Base-by-base conservation (phyloP, 2,888 invertebrate genomes). In the Pristionchus mayeri region DNA sequence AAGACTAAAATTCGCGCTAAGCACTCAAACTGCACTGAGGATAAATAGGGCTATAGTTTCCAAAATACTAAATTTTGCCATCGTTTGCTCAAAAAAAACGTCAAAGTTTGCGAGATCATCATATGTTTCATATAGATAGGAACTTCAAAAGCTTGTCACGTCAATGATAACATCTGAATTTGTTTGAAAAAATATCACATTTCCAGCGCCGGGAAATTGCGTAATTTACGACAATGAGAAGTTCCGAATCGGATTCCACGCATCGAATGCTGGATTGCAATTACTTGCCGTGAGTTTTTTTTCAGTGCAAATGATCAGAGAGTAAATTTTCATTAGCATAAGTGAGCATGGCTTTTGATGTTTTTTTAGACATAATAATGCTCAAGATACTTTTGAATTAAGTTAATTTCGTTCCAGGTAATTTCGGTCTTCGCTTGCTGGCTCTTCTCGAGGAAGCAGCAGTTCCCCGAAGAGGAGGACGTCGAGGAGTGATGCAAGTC, bases 151-250 rank as follows among this genome's bases (percentile, higher is more conserved):
- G 9, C n/a, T 37, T n/a, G n/a, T n/a, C n/a, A n/a, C n/a, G n/a
- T n/a, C n/a, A n/a, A n/a, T 13, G n/a, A 18, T 3, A 40, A 75
- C 13, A 21, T 9, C 13, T 4, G 1, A 24, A 52, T 9, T 34
- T 37, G 30, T 54, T 24, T 37, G 21, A 52, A 11, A 18, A 48
- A 18, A 48, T 78, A 40, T 71, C 30, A 27, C 13, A 71, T 34
- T 57, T 87, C 82, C 85, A 88, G 88, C 89, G 34, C 86, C 57
- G 3, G 91, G 91, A 67, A 91, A 90, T 67, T 91, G 91, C 67
- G 89, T 90, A 0, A 60, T 91, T 13, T 91, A 91, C 83, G 89
- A 91, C 87, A 90, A 90, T 52, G 80, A 86, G 40, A 84, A 85
- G n/a, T 88, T 91, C 86, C 86, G 88, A 9, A 85, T 87, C 37